A percentile compares a stretch with the other conserved stretches of the same genome.
phyloP scores from a whole-genome alignment of 2,113 vertebrate genomes.

The Poecilia latipinna region DNA sequence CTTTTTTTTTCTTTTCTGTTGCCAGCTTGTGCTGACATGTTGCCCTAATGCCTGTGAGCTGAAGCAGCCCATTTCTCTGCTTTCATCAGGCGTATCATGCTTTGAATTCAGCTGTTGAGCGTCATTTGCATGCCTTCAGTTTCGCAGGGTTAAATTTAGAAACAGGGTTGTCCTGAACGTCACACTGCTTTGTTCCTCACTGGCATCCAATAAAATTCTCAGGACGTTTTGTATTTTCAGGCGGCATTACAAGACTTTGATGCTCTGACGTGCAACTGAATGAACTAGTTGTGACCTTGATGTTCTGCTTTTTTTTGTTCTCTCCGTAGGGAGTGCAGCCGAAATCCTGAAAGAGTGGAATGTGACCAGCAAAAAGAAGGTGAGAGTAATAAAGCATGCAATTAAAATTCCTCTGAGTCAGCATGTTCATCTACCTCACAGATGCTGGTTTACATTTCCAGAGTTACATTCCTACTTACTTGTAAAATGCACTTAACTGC shows the following conservation, averaged over 20 bases:
- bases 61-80: neutral
- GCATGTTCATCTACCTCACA: neutral
- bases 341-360: conserved; percentile 97
- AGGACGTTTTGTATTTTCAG: conserved; percentile 9
- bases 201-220: neutral
- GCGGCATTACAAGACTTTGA: neutral
- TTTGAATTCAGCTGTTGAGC: conserved; percentile 13
- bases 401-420: neutral
- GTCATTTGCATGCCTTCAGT: conserved; percentile 32
- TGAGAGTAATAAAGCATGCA: conserved; percentile 49
- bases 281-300: neutral
- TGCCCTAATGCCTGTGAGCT: neutral
- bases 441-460: neutral
- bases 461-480: neutral
- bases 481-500: neutral
- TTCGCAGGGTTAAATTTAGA: conserved; percentile 51
- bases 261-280: neutral
- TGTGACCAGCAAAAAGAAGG: conserved; percentile 96
- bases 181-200: conserved; percentile 50
- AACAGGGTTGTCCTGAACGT: conserved; percentile 17
- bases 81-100: conserved; percentile 8
- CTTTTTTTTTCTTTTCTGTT: neutral
- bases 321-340: conserved; percentile 84
- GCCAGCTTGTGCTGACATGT: neutral
- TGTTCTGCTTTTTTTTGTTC: conserved; percentile 15